Conservation (phyloP, 2,797 vertebrate species). For the Smutsia gigantea region DNA sequence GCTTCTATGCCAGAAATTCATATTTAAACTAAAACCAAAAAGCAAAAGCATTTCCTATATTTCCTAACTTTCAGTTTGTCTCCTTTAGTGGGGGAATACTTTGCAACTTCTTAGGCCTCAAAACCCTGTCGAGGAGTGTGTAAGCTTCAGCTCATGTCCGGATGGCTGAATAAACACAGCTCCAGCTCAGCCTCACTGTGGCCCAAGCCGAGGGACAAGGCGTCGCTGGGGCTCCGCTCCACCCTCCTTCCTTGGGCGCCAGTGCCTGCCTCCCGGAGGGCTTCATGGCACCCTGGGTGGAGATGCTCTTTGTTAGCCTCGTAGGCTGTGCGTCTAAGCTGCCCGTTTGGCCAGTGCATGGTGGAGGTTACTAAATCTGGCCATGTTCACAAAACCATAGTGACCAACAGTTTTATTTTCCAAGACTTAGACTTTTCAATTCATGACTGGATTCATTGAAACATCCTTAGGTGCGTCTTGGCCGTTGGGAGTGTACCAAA, state of each 20-base stretch:
- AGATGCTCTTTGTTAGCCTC: slow-evolving; percentile 57
- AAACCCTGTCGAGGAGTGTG: background rate
- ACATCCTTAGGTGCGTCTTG: background rate
- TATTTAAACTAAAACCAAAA: background rate
- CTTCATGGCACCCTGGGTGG: slow-evolving; percentile 51
- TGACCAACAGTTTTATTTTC: background rate
- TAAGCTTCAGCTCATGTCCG: background rate
- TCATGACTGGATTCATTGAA: slow-evolving; percentile 1
- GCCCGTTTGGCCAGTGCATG: slow-evolving; percentile 61
- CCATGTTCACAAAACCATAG: background rate
- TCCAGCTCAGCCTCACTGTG: background rate
- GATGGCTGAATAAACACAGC: background rate
- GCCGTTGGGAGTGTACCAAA: background rate
- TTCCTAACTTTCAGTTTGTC: background rate
- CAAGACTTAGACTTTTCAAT: background rate
- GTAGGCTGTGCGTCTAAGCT: slow-evolving; percentile 47
- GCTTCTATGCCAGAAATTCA: background rate
- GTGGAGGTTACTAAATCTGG: background rate
- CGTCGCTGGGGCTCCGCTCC: slow-evolving; percentile 68
- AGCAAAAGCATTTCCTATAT: background rate
- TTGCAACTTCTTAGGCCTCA: background rate
- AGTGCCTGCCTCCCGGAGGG: slow-evolving; percentile 43
- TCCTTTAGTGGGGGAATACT: background rate
- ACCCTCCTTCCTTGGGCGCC: slow-evolving; percentile 65
- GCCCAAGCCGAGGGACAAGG: slow-evolving; percentile 61